These are phyloP conservation scores for Cryptus viduatorius DNA, from an alignment of 2,888 invertebrate species.

Conservation along the genomic window DNA sequence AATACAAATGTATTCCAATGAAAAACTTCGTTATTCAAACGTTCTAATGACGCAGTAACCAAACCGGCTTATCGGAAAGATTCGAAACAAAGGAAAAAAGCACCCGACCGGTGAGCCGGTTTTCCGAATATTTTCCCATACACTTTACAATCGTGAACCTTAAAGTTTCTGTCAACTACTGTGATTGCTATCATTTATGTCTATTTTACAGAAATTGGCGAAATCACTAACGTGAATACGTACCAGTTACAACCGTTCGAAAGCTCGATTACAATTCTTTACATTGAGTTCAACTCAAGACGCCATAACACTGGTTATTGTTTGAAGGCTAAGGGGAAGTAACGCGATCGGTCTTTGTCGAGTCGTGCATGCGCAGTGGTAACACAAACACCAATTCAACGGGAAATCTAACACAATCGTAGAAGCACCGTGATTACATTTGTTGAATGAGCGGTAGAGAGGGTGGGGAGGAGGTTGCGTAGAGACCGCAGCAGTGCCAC, in stretches of 20 bases:
- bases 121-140: no score
- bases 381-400: neutral
- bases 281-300: neutral
- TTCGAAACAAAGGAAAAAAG: no score
- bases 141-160: neutral
- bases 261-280: neutral
- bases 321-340: neutral
- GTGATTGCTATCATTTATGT: neutral
- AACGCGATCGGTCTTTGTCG: neutral
- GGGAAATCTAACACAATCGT: neutral
- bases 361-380: neutral
- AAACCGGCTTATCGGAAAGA: no score
- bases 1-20: neutral
- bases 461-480: conserved; percentile 37
- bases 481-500: conserved; percentile 50
- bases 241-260: neutral
- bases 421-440: neutral
- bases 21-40: neutral
- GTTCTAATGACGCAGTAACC: no score
- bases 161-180: neutral
- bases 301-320: neutral
- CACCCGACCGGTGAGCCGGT: no score
- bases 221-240: neutral
- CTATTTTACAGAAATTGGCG: neutral
- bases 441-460: neutral